Base-by-base conservation (phyloP, 1,140 invertebrate species). In the Eubasilissa regina region DNA sequence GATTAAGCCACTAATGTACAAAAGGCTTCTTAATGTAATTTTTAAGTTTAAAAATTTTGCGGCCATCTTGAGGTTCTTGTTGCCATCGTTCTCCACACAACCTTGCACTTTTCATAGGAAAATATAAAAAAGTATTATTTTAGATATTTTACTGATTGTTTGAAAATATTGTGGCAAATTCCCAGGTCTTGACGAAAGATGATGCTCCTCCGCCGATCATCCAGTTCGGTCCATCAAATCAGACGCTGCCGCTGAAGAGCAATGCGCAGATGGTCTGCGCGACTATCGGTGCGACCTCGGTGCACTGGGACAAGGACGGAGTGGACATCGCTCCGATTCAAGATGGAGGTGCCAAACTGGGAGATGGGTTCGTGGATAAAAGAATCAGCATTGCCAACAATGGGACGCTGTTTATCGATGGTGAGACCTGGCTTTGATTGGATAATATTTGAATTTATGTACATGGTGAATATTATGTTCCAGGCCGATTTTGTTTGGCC, bases 191-290 rank as follows among this genome's bases (percentile, higher is more conserved):
- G 35, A 94, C 94, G 15, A 88, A 94, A 7, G 93, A 94, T 79
- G 94, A 95, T 84, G 90, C 93, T 7, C 95, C 96, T 4, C 97
- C 97, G 1, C 97, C 97, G 17, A 94, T 98, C 75, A 97, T 99
- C 76, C 92, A 95, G 84, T 91, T 97, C 58, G 96, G 96, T 0
- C 96, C 97, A 17, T 92, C 94, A 47, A 98, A 98, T 89, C 97
- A 98, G 89, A 98, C 97, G 0, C 86, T 98, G 10, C 94, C 95
- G 1, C 85, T 95, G 53, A 94, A 94, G 79, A 95, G 94, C 64
- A 92, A 93, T 55, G 96, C 95, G 0, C 93, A 93, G 76, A 87
- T 98, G 84, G 94, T 94, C 0, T 99, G 97, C 86, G 93, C 95
- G 80, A 95, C 94, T 0, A 89, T 89, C 0, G 93, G 94, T 1